phyloP scores from a whole-genome alignment of 2,113 vertebrate genomes.

The Pungitius pungitius region DNA sequence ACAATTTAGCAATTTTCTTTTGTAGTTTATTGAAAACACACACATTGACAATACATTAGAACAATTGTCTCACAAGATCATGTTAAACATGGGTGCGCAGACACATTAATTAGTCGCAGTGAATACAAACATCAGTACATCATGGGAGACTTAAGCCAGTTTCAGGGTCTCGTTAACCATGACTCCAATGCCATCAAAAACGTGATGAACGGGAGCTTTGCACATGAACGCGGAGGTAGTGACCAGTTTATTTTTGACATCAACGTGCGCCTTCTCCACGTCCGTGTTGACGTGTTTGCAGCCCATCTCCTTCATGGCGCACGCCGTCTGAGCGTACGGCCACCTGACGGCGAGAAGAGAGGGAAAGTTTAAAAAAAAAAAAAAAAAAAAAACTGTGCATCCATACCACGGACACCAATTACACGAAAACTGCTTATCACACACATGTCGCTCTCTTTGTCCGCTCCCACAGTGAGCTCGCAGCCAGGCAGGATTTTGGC shows the following conservation, averaged over 20 bases:
- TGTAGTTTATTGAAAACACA: constrained; percentile 26
- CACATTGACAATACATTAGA: not conserved
- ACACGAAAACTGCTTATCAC: constrained; percentile 5
- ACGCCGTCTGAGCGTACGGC: constrained; percentile 83
- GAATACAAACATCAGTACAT: not conserved
- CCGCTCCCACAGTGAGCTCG: constrained; percentile 86
- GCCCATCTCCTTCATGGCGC: constrained; percentile 80
- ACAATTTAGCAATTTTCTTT: no score
- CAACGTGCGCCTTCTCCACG: constrained; percentile 82
- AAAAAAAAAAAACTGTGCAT: not conserved
- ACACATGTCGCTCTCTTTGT: constrained; percentile 80
- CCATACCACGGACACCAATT: not conserved
- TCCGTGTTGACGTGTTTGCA: constrained; percentile 86
- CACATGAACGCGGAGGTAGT: constrained; percentile 89
- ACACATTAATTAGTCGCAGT: not conserved
- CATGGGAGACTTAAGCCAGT: constrained; percentile 65
- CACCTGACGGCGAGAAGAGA: constrained; percentile 74
- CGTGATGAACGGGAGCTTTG: constrained; percentile 83
- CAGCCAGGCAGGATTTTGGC: constrained; percentile 87
- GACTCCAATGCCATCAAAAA: constrained; percentile 84
- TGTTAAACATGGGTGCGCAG: not conserved
- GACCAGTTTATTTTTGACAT: constrained; percentile 85
- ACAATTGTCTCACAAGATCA: no score
- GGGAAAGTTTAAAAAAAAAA: not conserved
- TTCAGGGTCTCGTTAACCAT: constrained; percentile 85